Evolutionary conservation across 2,113 vertebrate genomes (phyloP).

Genomic region (Erinaceus europaeus): DNA sequence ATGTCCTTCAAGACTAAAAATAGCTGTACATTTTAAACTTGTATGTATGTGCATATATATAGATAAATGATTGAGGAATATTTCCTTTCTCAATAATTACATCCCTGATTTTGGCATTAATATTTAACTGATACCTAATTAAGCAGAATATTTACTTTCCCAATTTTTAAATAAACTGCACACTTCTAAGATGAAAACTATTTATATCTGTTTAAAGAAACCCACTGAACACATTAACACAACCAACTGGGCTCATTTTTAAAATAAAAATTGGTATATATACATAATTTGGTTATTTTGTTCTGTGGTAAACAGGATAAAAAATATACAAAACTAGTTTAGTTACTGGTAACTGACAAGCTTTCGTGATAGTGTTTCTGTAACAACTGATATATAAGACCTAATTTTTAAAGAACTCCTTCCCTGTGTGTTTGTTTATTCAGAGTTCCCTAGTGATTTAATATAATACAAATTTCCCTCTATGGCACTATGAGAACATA

Average conservation of each 20-base stretch:
- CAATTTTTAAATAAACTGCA: conserved; percentile 22
- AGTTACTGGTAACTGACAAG: not conserved
- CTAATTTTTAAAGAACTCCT: not conserved
- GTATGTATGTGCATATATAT: not conserved
- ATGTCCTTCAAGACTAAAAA: not conserved
- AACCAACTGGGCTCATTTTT: not conserved
- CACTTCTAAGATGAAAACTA: conserved; percentile 17
- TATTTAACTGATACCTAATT: conserved; percentile 48
- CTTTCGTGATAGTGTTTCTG: not conserved
- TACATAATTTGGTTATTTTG: conserved; percentile 5
- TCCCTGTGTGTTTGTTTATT: conserved; percentile 16
- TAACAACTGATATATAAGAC: not conserved
- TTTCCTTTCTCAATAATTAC: conserved; percentile 21
- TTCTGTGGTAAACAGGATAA: conserved; percentile 12
- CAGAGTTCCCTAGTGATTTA: not conserved
- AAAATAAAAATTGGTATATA: conserved; percentile 38
- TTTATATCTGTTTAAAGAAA: conserved; percentile 29
- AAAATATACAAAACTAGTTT: not conserved
- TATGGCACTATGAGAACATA: not conserved
- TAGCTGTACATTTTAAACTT: not conserved
- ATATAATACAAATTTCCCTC: not conserved
- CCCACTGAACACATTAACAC: conserved; percentile 26
- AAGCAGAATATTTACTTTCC: conserved; percentile 35
- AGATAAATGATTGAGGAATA: conserved; percentile 25
- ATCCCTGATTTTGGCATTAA: conserved; percentile 41